Percentiles rank a stretch among this genome's conserved stretches.
phyloP scores from a whole-genome alignment of 2,113 vertebrate genomes.

The Chionomys nivalis region DNA sequence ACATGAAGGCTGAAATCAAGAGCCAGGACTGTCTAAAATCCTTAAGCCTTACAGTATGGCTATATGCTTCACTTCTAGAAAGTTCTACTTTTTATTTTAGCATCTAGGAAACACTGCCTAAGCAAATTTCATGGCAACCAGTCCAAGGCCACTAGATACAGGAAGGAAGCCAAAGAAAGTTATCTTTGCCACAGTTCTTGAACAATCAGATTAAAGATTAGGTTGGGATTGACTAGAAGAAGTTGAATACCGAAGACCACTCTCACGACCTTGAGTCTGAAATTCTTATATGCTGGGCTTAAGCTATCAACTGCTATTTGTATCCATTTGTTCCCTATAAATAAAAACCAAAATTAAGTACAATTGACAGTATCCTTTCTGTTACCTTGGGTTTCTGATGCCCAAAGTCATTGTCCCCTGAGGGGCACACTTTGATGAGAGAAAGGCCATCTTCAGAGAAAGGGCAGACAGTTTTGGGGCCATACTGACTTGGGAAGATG shows the following conservation, averaged over 20 bases:
- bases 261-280: not conserved
- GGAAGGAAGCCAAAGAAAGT: not conserved
- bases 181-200: not conserved
- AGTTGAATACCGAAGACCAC: not conserved
- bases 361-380: not conserved
- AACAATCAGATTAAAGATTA: not conserved
- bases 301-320: slow-evolving; percentile 35
- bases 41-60: not conserved
- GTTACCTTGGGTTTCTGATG: not conserved
- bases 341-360: not conserved
- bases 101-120: not conserved
- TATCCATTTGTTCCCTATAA: not conserved
- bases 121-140: not conserved
- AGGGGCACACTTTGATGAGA: not conserved
- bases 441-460: not conserved
- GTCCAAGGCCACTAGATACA: not conserved
- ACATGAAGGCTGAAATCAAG: not conserved
- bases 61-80: slow-evolving; percentile 44
- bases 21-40: not conserved
- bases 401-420: not conserved
- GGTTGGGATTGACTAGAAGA: not conserved
- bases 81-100: not conserved
- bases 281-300: slow-evolving; percentile 8
- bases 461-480: not conserved
- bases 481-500: not conserved